These are phyloP conservation scores for Drosophila chauvacae DNA, from an alignment of 1,140 invertebrate species.

Conservation along the genomic window DNA sequence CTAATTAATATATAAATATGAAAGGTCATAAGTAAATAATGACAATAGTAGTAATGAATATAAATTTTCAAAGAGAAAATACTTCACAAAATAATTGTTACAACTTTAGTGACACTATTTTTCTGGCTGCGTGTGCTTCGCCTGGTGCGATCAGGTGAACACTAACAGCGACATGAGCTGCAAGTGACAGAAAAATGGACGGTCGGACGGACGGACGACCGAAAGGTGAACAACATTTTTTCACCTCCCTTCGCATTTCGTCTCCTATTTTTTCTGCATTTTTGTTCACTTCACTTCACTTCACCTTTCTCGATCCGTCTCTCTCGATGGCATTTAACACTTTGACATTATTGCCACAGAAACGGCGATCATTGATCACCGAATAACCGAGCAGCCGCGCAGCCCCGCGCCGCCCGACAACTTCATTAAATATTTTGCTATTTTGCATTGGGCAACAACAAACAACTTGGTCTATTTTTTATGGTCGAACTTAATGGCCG, in stretches of 20 bases:
- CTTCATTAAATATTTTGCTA: constrained; percentile 61
- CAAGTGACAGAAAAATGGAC: constrained; percentile 59
- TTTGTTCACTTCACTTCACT: constrained; percentile 21
- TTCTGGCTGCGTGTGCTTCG: not conserved
- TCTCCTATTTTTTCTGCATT: constrained; percentile 1
- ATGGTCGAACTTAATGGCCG: constrained; percentile 53
- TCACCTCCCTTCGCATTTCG: constrained; percentile 29
- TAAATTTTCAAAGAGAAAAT: not conserved
- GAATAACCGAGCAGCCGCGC: not conserved
- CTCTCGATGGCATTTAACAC: constrained; percentile 65
- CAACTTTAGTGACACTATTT: not conserved
- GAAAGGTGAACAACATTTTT: constrained; percentile 81
- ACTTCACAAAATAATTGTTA: not conserved
- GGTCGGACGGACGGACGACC: constrained; percentile 12
- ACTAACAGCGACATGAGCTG: constrained; percentile 37
- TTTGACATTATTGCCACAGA: constrained; percentile 72
- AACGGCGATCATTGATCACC: constrained; percentile 47
- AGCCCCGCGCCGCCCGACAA: constrained; percentile 27
- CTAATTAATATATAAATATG: too few species aligned
- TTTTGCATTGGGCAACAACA: constrained; percentile 55
- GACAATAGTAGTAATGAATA: too few species aligned
- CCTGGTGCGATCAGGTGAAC: constrained; percentile 62
- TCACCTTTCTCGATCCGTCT: constrained; percentile 32
- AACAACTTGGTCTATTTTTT: constrained; percentile 65
- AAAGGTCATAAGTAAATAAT: too few species aligned